Evolutionary conservation across 1,140 invertebrate species (phyloP).

Genomic region (Drosophila quadrilineata): DNA sequence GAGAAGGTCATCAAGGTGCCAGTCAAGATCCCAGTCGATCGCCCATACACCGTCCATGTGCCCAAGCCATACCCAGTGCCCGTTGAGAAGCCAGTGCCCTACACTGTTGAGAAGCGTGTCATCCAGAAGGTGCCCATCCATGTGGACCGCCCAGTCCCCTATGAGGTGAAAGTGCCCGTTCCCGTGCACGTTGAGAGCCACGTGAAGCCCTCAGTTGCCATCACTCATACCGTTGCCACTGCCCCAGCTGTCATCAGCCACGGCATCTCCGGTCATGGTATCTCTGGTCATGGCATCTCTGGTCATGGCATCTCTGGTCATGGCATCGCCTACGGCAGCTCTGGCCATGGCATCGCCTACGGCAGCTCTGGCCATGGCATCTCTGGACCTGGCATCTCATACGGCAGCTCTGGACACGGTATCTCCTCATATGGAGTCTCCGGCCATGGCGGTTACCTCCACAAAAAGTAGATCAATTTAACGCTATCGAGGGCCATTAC

Average conservation of each 20-base stretch:
- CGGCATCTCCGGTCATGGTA: slow-evolving; percentile 38
- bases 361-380: slow-evolving; percentile 28
- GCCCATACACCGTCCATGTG: slow-evolving; percentile 84
- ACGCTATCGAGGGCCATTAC: slow-evolving; percentile 53
- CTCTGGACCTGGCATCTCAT: slow-evolving; percentile 28
- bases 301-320: slow-evolving; percentile 13
- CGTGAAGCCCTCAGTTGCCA: slow-evolving; percentile 54
- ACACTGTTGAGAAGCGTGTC: slow-evolving; percentile 84
- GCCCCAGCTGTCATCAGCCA: slow-evolving; percentile 44
- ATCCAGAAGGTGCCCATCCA: slow-evolving; percentile 81
- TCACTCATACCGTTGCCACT: slow-evolving; percentile 52
- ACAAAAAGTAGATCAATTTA: slow-evolving; percentile 78
- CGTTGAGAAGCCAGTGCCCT: slow-evolving; percentile 85
- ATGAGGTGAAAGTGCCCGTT: slow-evolving; percentile 85
- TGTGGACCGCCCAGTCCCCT: slow-evolving; percentile 84
- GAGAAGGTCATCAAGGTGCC: slow-evolving; percentile 82
- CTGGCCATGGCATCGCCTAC: slow-evolving; percentile 23
- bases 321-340: slow-evolving; percentile 25
- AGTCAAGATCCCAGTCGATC: slow-evolving; percentile 84
- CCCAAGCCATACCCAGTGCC: slow-evolving; percentile 83
- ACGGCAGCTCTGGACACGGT: slow-evolving; percentile 48
- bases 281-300: slow-evolving; percentile 34
- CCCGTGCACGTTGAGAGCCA: slow-evolving; percentile 82
- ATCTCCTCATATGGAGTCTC: slow-evolving; percentile 53
- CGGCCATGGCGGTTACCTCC: slow-evolving; percentile 71